Conservation (phyloP, 2,888 invertebrate genomes). For the Geophilus truncorum region DNA sequence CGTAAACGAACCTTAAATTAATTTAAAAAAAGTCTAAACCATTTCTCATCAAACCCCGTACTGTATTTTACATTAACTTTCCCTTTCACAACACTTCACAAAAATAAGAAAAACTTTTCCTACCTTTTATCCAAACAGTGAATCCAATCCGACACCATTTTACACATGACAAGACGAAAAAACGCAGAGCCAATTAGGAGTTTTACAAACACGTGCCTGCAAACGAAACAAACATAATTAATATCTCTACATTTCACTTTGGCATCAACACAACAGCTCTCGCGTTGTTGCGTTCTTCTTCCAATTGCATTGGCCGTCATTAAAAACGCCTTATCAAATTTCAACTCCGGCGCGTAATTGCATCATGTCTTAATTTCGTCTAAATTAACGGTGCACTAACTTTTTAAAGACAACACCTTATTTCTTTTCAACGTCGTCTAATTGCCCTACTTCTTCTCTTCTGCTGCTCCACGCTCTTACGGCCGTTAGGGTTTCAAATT, state of each 20-base stretch:
- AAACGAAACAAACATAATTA: background rate
- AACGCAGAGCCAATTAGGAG: background rate
- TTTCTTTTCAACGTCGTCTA: background rate
- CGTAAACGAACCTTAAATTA: too few relatives aligned
- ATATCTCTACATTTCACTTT: too few relatives aligned
- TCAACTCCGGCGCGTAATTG: background rate
- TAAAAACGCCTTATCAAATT: background rate
- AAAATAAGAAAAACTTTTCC: background rate
- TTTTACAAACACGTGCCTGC: background rate
- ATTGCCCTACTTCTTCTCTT: background rate
- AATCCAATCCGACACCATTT: constrained; percentile 41
- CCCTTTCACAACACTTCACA: background rate
- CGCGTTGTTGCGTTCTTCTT: background rate
- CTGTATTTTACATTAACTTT: background rate
- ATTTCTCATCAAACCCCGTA: too few relatives aligned
- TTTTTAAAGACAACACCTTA: background rate
- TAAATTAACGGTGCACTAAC: background rate
- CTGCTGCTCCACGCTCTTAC: background rate
- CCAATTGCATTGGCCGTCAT: too few relatives aligned
- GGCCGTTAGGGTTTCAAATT: background rate
- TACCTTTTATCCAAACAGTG: constrained; percentile 41
- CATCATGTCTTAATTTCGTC: background rate
- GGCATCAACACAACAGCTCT: too few relatives aligned
- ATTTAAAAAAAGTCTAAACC: too few relatives aligned
- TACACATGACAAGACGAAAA: constrained; percentile 30